Conservation (phyloP, 2,113 vertebrate species). For the Tragelaphus scriptus region DNA sequence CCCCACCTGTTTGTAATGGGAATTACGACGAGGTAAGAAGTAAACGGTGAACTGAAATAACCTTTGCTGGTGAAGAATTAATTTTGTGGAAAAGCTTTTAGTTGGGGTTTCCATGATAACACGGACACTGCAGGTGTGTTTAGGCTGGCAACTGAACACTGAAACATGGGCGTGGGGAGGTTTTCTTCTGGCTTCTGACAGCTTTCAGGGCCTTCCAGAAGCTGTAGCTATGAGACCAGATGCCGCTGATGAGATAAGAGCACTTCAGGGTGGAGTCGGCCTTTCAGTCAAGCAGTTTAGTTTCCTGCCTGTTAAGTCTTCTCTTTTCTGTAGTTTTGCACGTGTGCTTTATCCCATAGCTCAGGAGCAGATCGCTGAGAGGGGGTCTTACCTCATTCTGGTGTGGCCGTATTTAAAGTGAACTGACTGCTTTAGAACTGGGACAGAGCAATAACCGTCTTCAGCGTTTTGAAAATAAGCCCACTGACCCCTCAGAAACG, state of each 20-base stretch:
- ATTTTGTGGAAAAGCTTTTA: background rate
- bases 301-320: background rate
- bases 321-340: background rate
- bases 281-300: background rate
- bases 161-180: accelerated
- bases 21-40: background rate
- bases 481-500: accelerated
- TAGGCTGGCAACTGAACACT: no score
- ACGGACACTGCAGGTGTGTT: accelerated
- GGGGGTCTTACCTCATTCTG: accelerated
- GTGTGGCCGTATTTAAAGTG: background rate
- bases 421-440: background rate
- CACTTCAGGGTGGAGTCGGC: background rate
- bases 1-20: background rate
- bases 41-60: background rate
- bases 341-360: accelerated
- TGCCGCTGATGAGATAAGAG: no score
- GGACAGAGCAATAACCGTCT: accelerated
- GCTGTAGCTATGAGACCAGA: no score
- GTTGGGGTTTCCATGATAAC: accelerated
- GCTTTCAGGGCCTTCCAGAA: background rate
- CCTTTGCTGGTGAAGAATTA: background rate
- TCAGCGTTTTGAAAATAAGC: background rate
- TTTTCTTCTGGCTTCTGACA: background rate
- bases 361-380: background rate